phyloP scores from a whole-genome alignment of 2,113 vertebrate genomes.

The Gobius niger region DNA sequence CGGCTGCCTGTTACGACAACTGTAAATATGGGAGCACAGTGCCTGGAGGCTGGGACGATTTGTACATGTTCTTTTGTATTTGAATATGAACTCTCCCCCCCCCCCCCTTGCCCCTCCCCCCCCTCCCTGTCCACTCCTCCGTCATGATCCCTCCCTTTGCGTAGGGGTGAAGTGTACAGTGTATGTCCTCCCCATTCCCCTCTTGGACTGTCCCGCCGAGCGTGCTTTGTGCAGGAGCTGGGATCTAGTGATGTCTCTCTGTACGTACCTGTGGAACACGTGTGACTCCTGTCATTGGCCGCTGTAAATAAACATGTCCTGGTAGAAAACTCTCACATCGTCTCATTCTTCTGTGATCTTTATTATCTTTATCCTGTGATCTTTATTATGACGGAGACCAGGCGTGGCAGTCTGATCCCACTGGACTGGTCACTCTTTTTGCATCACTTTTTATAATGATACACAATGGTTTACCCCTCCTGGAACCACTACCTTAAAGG shows the following conservation, averaged over 20 bases:
- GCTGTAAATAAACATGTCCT: slow-evolving; percentile 83
- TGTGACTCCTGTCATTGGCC: slow-evolving; percentile 78
- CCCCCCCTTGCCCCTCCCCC: slow-evolving; percentile 25
- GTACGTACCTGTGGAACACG: slow-evolving; percentile 77
- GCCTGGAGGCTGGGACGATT: slow-evolving; percentile 68
- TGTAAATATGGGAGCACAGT: slow-evolving; percentile 70
- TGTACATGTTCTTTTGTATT: slow-evolving; percentile 77
- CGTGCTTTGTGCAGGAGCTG: slow-evolving; percentile 70
- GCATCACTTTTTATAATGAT: no score
- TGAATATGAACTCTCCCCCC: slow-evolving; percentile 50
- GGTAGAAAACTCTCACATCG: slow-evolving; percentile 64
- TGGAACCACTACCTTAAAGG: no score
- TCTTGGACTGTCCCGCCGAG: slow-evolving; percentile 58
- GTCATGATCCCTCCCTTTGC: slow-evolving; percentile 35
- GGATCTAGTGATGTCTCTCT: slow-evolving; percentile 75
- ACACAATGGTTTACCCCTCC: no score
- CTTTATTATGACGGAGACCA: not conserved
- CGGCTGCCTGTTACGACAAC: slow-evolving; percentile 53
- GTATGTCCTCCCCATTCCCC: slow-evolving; percentile 57
- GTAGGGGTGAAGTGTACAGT: slow-evolving; percentile 65
- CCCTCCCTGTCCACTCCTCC: no score
- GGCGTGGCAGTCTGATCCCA: not conserved
- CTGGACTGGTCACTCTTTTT: no score
- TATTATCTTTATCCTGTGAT: not conserved
- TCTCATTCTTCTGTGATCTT: slow-evolving; percentile 15